Evolutionary conservation across 2,888 invertebrate species (phyloP), one percentile per base, ranked within the genome.

Genomic region (Suillia variegata): DNA sequence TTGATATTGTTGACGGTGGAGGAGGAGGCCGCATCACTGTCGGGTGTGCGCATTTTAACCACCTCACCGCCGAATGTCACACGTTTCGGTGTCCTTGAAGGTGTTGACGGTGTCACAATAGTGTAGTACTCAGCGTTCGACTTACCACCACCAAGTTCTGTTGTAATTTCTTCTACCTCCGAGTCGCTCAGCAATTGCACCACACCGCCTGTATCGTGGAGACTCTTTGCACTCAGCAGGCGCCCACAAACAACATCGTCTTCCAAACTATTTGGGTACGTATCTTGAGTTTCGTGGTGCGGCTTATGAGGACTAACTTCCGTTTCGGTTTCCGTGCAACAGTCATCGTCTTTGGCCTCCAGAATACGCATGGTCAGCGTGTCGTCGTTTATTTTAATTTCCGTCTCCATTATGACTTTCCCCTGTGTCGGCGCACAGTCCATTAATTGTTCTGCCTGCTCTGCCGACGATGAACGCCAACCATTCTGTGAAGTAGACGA

Each of bases 61-160:
- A 91, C 86, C 82, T 93, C 93, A n/a, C 93, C 93, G 3, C 93
- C 93, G 69, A 93, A 93, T 52, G 91, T 88, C 8, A 93, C 93
- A 71, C 91, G 86, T 75, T 92, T 87, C 0, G 88, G 86, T 0
- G 87, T 87, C 66, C 86, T 84, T 20, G 88, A 31, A 80, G 77
- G 73, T 12, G 79, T 79, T 2, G 67, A 66, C 0, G 75, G 73
- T 13, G 68, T 64, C 4, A 65, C 60, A 2, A 64, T 31, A 8
- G 62, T 67, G 17, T 64, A 62, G 34, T 58, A 62, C 22, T 59
- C 58, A 2, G 58, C 48, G n/a, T n/a, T n/a, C n/a, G n/a, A n/a
- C n/a, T 57, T 33, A 17, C 47, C 42, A n/a, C 55, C 21, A 2
- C 51, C 48, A 0, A 52, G 50, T 13, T 70, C 71, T 4, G 61